Conservation (phyloP, 1,140 invertebrate genomes). For the Zaprionus camerounensis region DNA sequence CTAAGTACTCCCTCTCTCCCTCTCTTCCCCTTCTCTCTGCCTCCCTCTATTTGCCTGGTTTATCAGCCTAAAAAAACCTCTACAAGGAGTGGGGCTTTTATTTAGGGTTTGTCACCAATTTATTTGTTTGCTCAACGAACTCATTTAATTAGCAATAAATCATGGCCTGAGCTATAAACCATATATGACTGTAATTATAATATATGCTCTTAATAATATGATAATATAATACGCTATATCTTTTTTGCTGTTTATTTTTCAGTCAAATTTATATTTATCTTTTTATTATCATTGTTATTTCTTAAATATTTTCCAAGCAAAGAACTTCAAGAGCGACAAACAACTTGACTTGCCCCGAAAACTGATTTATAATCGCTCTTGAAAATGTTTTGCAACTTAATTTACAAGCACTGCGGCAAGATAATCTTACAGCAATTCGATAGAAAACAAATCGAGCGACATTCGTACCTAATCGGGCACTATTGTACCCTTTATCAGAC, state of each 20-base stretch:
- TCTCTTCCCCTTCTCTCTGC: not conserved
- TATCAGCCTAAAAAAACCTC: conserved; percentile 20
- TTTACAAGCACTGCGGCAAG: not conserved
- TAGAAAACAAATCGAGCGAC: not conserved
- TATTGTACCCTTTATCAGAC: not conserved
- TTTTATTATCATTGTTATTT: not conserved
- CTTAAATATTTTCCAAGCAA: not conserved
- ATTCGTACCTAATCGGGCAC: not conserved
- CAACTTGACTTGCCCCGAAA: not conserved
- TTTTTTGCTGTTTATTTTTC: not conserved
- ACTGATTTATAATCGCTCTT: conserved; percentile 2
- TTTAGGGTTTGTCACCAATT: not conserved
- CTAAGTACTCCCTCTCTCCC: not conserved
- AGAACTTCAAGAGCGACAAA: not conserved
- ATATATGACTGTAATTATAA: not conserved
- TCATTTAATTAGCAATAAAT: not conserved
- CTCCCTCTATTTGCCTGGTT: not conserved
- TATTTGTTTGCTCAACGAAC: conserved; percentile 3
- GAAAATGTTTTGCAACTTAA: not conserved
- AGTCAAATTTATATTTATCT: not conserved
- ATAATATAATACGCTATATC: not conserved
- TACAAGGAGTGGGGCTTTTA: not conserved
- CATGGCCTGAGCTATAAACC: not conserved
- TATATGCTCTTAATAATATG: not conserved
- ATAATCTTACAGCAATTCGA: not conserved